Evolutionary conservation across 2,888 invertebrate species (phyloP).

Genomic region (Orchesellides sinensis): DNA sequence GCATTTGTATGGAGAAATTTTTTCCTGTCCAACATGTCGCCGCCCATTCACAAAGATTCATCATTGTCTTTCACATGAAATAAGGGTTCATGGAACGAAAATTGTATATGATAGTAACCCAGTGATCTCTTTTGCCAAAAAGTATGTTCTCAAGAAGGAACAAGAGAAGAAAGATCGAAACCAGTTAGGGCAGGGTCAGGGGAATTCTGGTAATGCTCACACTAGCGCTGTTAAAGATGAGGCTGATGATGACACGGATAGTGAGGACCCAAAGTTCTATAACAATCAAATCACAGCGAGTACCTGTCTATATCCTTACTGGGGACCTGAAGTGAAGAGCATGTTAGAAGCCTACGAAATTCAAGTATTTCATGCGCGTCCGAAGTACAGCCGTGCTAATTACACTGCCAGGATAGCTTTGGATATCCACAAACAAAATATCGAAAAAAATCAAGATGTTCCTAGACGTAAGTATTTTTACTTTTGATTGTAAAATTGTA

Average conservation of each 20-base stretch:
- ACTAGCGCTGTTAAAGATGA: background rate
- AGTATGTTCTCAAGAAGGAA: conserved; percentile 1
- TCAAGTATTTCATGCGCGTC: conserved; percentile 5
- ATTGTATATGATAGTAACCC: conserved; percentile 12
- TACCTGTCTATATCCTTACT: conserved; percentile 17
- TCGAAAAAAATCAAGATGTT: background rate
- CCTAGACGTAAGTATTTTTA: conserved; percentile 19
- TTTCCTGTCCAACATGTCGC: conserved; percentile 19
- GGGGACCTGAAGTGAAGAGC: conserved; percentile 30
- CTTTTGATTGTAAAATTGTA: background rate
- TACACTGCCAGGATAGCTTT: conserved; percentile 15
- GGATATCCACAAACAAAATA: conserved; percentile 14
- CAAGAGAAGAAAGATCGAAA: background rate
- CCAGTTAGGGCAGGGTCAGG: background rate
- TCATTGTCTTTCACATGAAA: conserved; percentile 23
- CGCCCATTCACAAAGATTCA: conserved; percentile 8
- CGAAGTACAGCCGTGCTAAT: background rate
- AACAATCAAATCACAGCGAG: background rate
- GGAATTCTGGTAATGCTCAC: background rate
- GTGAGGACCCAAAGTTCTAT: conserved; percentile 37
- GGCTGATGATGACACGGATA: conserved; percentile 8
- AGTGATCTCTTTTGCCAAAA: conserved; percentile 19
- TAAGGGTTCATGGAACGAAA: conserved; percentile 12
- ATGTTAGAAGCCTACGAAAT: conserved; percentile 54
- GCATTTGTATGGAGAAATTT: conserved; percentile 1